A percentile compares a stretch with the other conserved stretches of the same genome.
Evolutionary conservation across 2,113 vertebrate genomes (phyloP).

Genomic region (Rhipidura dahli): DNA sequence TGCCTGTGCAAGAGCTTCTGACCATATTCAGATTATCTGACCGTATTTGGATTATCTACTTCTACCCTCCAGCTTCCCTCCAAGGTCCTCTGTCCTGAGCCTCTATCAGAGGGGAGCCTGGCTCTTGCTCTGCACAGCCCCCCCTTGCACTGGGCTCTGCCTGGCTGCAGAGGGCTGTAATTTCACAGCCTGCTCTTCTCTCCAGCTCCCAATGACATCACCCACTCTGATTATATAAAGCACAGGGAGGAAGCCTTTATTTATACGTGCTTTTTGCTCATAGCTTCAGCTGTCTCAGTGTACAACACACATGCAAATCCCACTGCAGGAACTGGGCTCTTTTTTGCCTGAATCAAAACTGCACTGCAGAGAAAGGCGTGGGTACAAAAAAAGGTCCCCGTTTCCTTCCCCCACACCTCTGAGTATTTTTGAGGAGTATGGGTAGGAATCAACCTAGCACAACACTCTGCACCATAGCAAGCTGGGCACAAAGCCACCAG

Average conservation of each 20-base stretch:
- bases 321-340: neutral
- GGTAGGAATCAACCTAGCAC: neutral
- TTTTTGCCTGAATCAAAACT: neutral
- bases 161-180: slow-evolving; percentile 63
- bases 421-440: neutral
- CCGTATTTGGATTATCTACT: neutral
- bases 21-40: neutral
- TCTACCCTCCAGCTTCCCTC: neutral
- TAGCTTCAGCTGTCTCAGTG: slow-evolving; percentile 37
- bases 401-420: neutral
- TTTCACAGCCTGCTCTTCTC: slow-evolving; percentile 56
- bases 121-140: neutral
- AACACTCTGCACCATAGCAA: neutral
- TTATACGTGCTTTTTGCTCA: slow-evolving; percentile 62
- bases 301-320: neutral
- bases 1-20: neutral
- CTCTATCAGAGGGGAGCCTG: neutral
- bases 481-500: neutral
- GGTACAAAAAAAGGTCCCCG: neutral
- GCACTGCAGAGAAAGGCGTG: neutral
- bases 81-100: neutral
- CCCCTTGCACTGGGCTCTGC: slow-evolving; percentile 29
- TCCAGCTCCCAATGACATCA: slow-evolving; percentile 66
- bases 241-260: slow-evolving; percentile 53
- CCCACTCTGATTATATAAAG: slow-evolving; percentile 65